Conservation (phyloP, 2,797 vertebrate genomes). For the Pseudochirops corinnae region DNA sequence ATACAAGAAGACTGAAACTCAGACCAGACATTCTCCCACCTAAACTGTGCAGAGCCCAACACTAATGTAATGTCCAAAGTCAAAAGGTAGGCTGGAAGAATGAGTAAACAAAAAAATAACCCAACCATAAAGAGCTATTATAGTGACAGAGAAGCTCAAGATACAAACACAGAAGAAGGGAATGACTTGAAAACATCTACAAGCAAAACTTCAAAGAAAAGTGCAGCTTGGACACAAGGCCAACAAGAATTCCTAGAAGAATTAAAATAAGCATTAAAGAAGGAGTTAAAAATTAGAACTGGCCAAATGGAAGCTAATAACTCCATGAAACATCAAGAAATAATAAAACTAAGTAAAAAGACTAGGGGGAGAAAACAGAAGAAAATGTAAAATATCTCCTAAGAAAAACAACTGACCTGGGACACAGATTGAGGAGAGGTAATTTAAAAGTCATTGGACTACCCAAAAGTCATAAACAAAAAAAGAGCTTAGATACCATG, state of each 20-base stretch:
- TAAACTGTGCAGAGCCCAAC: not conserved
- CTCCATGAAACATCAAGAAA: not conserved
- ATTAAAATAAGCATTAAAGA: not conserved
- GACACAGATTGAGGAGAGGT: not conserved
- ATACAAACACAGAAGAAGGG: not conserved
- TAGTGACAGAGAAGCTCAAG: not conserved
- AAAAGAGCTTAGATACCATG: not conserved
- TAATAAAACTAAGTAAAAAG: not conserved
- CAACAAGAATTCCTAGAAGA: not conserved
- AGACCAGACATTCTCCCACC: not conserved
- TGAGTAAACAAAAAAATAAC: not conserved
- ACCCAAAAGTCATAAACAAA: not conserved
- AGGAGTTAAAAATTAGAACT: not conserved
- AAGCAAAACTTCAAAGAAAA: not conserved
- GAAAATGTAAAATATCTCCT: not conserved
- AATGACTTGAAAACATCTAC: not conserved
- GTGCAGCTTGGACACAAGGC: not conserved
- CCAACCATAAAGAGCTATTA: not conserved
- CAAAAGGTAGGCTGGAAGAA: not conserved
- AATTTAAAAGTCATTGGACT: not conserved
- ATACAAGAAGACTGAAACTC: not conserved
- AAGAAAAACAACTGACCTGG: not conserved
- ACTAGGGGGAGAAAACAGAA: not conserved
- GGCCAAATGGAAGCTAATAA: not conserved
- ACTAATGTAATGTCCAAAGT: not conserved